Percentiles rank a stretch among this genome's conserved stretches.
Conservation (phyloP, 1,140 invertebrate species). For the Macrotrachela quadricornifera region DNA sequence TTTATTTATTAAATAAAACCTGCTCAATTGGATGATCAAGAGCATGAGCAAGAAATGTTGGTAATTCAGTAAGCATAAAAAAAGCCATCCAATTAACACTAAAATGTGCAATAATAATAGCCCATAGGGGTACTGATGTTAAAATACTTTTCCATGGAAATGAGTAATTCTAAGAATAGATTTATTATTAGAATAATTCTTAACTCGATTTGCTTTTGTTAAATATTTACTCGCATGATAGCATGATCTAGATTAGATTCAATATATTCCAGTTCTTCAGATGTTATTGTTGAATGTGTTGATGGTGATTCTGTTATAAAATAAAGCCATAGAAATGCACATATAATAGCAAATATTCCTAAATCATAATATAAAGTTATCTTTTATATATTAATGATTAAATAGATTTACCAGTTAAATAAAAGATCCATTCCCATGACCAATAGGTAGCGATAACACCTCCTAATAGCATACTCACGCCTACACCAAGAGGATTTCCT, state of each 20-base stretch:
- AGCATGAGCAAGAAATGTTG: constrained; percentile 74
- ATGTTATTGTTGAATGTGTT: constrained; percentile 16
- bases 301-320: constrained; percentile 19
- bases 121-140: constrained; percentile 9
- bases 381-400: no score
- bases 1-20: constrained; percentile 31
- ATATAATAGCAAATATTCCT: constrained; percentile 18
- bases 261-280: constrained; percentile 21
- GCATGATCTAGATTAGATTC: constrained; percentile 12
- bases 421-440: constrained; percentile 13
- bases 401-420: constrained; percentile 11
- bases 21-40: constrained; percentile 63
- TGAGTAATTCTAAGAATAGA: neutral
- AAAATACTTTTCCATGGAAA: constrained; percentile 10
- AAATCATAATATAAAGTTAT: neutral
- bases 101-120: constrained; percentile 10
- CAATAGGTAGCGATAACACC: constrained; percentile 8
- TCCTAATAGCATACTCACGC: constrained; percentile 9
- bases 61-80: constrained; percentile 71
- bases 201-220: neutral
- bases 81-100: constrained; percentile 66
- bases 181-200: neutral
- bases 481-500: constrained; percentile 11
- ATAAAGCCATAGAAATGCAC: constrained; percentile 23
- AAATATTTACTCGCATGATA: no score